Evolutionary conservation across 2,888 invertebrate genomes (phyloP), one percentile per base, ranked within the genome.

Genomic region (Hypolimnas misippus): DNA sequence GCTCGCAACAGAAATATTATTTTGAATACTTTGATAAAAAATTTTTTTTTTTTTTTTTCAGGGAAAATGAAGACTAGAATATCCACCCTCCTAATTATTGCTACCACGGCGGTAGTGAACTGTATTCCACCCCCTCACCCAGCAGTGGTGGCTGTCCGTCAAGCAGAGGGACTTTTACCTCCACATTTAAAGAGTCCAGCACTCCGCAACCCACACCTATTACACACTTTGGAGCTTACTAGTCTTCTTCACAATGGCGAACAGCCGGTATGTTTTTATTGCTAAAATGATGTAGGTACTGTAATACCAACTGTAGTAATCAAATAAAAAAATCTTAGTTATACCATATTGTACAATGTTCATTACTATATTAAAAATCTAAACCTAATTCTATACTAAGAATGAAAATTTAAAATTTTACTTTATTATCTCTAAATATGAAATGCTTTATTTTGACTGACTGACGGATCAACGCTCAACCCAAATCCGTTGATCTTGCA

Each of bases 171-270:
- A 57, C 83, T 77, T 0, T 79, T 95, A 50, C 94, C 94, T 1
- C 83, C 86, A n/a, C 84, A 93, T 63, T 80, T 93, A 21, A 84
- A 93, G 59, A 95, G 94, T 76, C 93, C 93, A 0, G 94, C 94
- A 25, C 91, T 94, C 56, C 92, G 92, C 69, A 93, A 94, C 63
- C 93, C 93, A 0, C 83, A 93, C 57, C 87, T 94, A 7, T 84
- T 90, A 38, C 86, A 93, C 55, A 84, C 93, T 0, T 74, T 95
- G 42, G 93, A 93, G 1, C 77, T 93, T 52, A 89, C 92, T 38
- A 94, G 94, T 70, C 89, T 94, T 81, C 87, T 95, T 63, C 94
- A 94, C 51, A 92, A 93, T 12, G 95, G 94, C 35, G 95, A 95
- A 76, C 85, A 87, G 66, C 82, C 93, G 77, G 95, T 94, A 81